Conservation (phyloP, 2,113 vertebrate species). For the Raja brachyura region DNA sequence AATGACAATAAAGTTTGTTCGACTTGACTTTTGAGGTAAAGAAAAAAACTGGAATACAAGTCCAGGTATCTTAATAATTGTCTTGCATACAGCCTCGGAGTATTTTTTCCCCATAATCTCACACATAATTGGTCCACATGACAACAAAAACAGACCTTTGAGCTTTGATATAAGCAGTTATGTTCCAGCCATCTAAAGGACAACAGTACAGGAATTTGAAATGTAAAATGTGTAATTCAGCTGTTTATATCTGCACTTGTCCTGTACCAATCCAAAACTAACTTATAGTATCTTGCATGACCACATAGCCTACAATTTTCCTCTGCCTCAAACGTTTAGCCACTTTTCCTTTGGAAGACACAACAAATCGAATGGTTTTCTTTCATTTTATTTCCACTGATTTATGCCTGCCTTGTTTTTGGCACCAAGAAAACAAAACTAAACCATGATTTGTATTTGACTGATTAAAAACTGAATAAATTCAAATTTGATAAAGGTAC, state of each 20-base stretch:
- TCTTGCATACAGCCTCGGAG: background rate
- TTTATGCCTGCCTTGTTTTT: background rate
- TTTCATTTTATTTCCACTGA: background rate
- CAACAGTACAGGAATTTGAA: background rate
- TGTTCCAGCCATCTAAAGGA: background rate
- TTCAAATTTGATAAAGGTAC: background rate
- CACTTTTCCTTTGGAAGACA: background rate
- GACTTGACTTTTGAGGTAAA: too few species aligned
- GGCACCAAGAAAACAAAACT: background rate
- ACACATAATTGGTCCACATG: too few species aligned
- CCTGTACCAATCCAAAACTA: background rate
- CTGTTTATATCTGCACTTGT: background rate
- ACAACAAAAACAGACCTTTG: too few species aligned
- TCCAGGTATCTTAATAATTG: background rate
- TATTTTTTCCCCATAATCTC: background rate
- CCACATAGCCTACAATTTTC: background rate
- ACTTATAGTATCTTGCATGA: background rate
- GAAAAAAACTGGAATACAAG: background rate
- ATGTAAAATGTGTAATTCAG: background rate
- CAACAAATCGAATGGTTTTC: background rate
- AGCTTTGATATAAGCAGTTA: background rate
- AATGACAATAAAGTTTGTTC: too few species aligned
- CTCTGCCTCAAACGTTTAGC: background rate
- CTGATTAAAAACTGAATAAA: background rate
- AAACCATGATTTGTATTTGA: background rate